Base-by-base conservation (phyloP, 2,888 invertebrate genomes). In the Sphecodes monilicornis region DNA sequence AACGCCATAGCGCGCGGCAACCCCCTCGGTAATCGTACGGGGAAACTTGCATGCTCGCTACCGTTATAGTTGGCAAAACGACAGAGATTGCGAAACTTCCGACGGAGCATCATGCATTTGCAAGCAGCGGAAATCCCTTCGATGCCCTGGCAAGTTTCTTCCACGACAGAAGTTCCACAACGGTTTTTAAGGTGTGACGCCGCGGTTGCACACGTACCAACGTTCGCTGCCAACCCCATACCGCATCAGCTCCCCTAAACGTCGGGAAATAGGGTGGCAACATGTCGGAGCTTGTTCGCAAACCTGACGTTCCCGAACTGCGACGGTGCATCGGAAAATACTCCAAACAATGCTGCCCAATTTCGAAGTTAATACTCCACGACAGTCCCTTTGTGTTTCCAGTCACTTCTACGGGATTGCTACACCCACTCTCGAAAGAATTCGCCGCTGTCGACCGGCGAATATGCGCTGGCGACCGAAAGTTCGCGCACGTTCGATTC, bases 121-220 rank as follows among this genome's bases (percentile, higher is more conserved):
- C 80, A 70, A 86, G 79, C 77, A 80, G 76, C 80, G 83, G 70
- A 87, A 83, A 85, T 76, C 85, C 76, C 79, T 73, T 60, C 71
- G 82, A 86, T 76, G 79, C 68, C 29, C 32, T 66, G 69, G 50
- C 71, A 76, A 88, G 79, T 83, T 87, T 77, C 80, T 70, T 82
- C 80, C 76, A 64, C 79, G 78, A 69, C 57, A 75, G 26, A 80
- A 87, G 79, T 85, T 85, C 64, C 32, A 10, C 74, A 64, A 72
- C 32, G 78, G 78, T 82, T 76, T 80, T 86, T 78, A 87, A 89
- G 76, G 77, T 82, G 66, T 26, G 78, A 83, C 86, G 54, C 22
- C 50, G 68, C 78, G 66, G 75, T 46, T 32, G 46, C 43, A 54
- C 60, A 77, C 60, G 64, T 74, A 41, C 50, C 46, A 54, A n/a